These are phyloP conservation scores for Micropterix aruncella DNA, from an alignment of 2,888 invertebrate genomes.

Conservation along the genomic window DNA sequence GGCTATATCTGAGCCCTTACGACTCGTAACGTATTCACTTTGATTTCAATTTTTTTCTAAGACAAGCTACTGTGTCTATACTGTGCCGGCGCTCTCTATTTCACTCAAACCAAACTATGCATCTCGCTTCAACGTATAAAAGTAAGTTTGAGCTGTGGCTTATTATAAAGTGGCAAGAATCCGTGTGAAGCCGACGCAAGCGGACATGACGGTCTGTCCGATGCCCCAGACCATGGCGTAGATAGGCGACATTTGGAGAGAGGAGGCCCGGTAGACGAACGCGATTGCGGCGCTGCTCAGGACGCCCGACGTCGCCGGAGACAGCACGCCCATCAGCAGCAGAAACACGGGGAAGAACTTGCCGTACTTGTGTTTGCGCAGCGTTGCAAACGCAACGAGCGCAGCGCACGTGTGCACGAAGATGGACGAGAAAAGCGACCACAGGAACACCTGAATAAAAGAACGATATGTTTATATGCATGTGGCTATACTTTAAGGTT, in stretches of 20 bases:
- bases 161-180: slow-evolving; percentile 80
- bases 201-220: slow-evolving; percentile 81
- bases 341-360: slow-evolving; percentile 85
- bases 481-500: no score
- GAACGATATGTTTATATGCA: no score
- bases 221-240: slow-evolving; percentile 92
- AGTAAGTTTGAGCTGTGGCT: neutral
- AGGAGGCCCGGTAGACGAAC: slow-evolving; percentile 84
- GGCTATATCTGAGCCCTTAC: no score
- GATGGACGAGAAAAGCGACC: slow-evolving; percentile 89
- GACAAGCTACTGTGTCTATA: no score
- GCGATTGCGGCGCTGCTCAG: slow-evolving; percentile 87
- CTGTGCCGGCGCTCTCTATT: no score
- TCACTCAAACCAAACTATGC: no score
- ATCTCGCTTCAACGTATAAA: no score
- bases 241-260: slow-evolving; percentile 77
- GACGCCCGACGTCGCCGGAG: slow-evolving; percentile 78
- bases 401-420: slow-evolving; percentile 88
- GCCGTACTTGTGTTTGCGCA: slow-evolving; percentile 89
- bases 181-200: slow-evolving; percentile 83
- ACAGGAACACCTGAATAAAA: slow-evolving; percentile 92
- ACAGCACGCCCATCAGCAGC: slow-evolving; percentile 78
- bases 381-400: slow-evolving; percentile 77
- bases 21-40: no score
- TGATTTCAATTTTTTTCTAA: no score